Base-by-base conservation (phyloP, 2,113 vertebrate species). In the Girardinichthys multiradiatus region DNA sequence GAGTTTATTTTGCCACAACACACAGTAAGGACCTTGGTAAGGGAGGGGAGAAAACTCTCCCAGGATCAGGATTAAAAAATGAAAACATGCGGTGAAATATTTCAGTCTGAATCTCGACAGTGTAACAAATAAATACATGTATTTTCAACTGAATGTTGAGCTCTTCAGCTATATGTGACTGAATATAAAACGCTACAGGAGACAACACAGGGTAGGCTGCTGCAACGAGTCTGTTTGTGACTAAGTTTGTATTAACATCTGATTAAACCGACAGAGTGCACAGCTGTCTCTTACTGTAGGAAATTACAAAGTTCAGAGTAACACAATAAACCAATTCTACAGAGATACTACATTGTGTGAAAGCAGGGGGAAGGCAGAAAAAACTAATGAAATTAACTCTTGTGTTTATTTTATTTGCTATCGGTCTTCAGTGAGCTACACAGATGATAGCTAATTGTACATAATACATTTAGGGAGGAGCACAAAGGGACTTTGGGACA, bases 401-500 rank as follows among this genome's bases (percentile, higher is more conserved):
- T 63, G 29, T 74, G 79, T 87, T 81, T 65, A 74, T 86, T 87
- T 81, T 59, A 80, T 90, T 81, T 59, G 68, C 65, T 35, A 71
- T 81, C 70, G 2, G 30, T 81, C 82, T 82, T 81, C 60, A 26
- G 62, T 61, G 85, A 83, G 77, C 78, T 45, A 71, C 6, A 19
- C 28, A 4, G 42, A 87, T 66, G 67, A 70, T 74, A 27, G 71
- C 58, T 83, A 83, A 87, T 90, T 86, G 67, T 74, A 84, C 73
- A 76, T 89, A 86, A 91, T 80, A 65, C 68, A 81, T 80, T 86
- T 84, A 81, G 51, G 51, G 33, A 68, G 64, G 61, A 81, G 64
- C 65, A 78, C 82, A 81, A 79, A 69, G 83, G 72, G 71, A 76
- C 62, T 8, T 59, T 66, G 70, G 69, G 76, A 68, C 77, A 60